Evolutionary conservation across 2,888 invertebrate species (phyloP).

Genomic region (Parascotia fuliginaria): DNA sequence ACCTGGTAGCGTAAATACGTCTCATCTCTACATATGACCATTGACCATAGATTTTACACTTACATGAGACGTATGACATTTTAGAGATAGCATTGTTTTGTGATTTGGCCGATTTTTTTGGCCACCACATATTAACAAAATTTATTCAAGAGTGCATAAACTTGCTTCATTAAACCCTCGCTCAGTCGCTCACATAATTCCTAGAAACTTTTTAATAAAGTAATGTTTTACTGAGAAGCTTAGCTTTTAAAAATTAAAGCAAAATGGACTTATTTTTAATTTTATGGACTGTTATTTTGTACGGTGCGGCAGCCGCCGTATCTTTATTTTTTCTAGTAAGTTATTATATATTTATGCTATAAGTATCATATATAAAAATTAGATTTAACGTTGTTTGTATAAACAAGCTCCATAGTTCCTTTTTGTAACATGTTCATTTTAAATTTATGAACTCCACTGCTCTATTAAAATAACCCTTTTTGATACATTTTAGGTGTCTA

Average conservation of each 20-base stretch:
- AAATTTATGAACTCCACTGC: background rate
- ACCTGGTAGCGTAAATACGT: too few species aligned
- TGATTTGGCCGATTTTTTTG: too few species aligned
- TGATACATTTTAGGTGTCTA: conserved; percentile 83
- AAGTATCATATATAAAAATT: background rate
- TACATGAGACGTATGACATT: too few species aligned
- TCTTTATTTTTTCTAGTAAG: conserved; percentile 55
- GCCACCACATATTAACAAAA: too few species aligned
- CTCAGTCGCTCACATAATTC: too few species aligned
- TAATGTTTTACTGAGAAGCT: background rate
- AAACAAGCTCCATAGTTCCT: too few species aligned
- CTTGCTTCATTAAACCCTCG: background rate
- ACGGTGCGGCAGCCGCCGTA: conserved; percentile 43
- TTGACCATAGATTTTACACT: too few species aligned
- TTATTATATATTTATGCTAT: conserved; percentile 9
- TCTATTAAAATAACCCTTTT: background rate
- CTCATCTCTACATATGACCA: too few species aligned
- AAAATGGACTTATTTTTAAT: conserved; percentile 50
- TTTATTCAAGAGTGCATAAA: too few species aligned
- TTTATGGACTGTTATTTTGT: conserved; percentile 46
- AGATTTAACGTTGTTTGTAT: too few species aligned
- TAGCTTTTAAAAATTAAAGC: background rate
- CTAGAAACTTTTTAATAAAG: background rate
- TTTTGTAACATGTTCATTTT: background rate
- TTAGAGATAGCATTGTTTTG: too few species aligned